Conservation (phyloP, 2,113 vertebrate genomes). For the Steatornis caripensis region DNA sequence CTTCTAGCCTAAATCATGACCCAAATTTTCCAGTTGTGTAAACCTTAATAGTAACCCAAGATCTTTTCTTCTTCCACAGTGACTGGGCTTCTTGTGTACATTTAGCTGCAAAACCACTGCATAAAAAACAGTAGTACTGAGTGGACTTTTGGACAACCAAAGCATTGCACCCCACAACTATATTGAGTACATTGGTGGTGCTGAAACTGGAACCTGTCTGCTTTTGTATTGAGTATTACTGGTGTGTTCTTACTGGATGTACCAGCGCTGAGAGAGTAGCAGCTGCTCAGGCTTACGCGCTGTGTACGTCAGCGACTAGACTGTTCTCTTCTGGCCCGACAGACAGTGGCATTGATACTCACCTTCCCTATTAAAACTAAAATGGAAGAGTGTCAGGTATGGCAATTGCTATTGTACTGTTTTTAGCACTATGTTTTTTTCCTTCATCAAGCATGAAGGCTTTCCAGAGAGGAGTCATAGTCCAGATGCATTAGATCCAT, state of each 20-base stretch:
- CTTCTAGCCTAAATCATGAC: neutral
- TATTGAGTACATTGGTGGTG: neutral
- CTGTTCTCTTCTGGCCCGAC: neutral
- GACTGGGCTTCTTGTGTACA: rapidly evolving
- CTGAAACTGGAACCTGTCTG: neutral
- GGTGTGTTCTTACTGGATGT: neutral
- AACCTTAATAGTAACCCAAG: neutral
- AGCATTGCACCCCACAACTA: neutral
- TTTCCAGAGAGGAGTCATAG: neutral
- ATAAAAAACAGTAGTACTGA: neutral
- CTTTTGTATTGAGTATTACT: neutral
- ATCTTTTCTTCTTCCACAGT: neutral
- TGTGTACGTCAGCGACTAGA: rapidly evolving
- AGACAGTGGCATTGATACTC: neutral
- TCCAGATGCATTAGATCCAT: neutral
- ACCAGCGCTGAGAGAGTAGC: neutral
- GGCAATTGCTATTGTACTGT: neutral
- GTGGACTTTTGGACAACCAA: neutral
- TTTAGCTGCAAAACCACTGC: neutral
- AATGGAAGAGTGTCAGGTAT: neutral
- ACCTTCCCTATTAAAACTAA: neutral
- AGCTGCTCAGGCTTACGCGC: neutral
- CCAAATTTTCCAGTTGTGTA: neutral
- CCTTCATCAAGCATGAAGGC: neutral
- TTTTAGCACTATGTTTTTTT: neutral